Evolutionary conservation across 2,797 vertebrate genomes (phyloP).

Genomic region (Otolemur crassicaudatus): DNA sequence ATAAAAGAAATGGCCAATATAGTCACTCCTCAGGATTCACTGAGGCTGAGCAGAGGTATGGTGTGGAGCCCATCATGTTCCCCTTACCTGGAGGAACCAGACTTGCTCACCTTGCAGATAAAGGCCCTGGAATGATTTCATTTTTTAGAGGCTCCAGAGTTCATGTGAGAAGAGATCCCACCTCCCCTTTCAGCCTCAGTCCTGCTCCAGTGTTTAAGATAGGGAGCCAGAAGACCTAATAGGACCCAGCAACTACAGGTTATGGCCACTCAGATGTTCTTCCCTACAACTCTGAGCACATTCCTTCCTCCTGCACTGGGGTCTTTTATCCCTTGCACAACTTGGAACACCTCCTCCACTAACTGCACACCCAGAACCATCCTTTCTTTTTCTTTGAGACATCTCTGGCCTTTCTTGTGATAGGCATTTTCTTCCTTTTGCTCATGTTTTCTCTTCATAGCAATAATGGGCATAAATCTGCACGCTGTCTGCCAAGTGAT

Average conservation of each 20-base stretch:
- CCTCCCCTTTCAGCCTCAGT: not conserved
- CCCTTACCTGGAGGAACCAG: not conserved
- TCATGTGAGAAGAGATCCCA: not conserved
- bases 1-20: not conserved
- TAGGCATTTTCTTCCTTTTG: not conserved
- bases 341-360: not conserved
- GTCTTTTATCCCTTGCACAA: not conserved
- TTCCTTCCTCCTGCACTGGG: not conserved
- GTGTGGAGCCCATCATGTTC: too few species aligned
- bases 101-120: not conserved
- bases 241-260: too few species aligned
- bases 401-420: fast-evolving
- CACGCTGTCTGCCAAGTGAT: not conserved
- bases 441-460: not conserved
- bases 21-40: not conserved
- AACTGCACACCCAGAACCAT: fast-evolving
- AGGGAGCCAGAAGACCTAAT: fast-evolving
- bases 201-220: not conserved
- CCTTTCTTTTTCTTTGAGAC: not conserved
- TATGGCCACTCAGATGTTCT: not conserved
- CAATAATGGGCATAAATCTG: too few species aligned
- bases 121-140: not conserved
- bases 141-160: not conserved
- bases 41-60: not conserved
- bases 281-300: not conserved